These are phyloP conservation scores for Zaprionus ghesquierei DNA, from an alignment of 1,140 invertebrate species.

Conservation along the genomic window DNA sequence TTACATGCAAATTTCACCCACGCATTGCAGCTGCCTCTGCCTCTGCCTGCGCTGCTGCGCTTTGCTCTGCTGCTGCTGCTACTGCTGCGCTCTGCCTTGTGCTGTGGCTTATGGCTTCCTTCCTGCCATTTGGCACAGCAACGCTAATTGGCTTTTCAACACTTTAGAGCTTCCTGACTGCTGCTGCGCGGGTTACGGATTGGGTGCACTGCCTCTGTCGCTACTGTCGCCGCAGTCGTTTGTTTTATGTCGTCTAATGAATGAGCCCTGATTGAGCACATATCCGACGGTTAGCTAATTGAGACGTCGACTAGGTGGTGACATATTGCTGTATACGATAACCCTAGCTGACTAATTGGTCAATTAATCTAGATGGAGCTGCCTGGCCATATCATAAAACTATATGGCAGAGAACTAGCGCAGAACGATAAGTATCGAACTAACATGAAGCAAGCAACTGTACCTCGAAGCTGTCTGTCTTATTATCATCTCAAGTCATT, in stretches of 20 bases:
- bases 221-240: conserved; percentile 8
- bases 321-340: conserved; percentile 39
- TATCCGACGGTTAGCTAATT: conserved; percentile 77
- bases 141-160: conserved; percentile 80
- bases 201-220: neutral
- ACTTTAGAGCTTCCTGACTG: conserved; percentile 65
- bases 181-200: neutral
- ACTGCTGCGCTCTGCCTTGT: conserved; percentile 7
- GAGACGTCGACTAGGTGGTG: conserved; percentile 73
- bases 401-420: neutral
- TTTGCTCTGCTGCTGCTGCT: neutral
- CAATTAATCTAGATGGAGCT: neutral
- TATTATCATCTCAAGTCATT: too few species aligned
- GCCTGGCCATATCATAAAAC: neutral
- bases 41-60: neutral
- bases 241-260: conserved; percentile 58
- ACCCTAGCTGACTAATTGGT: conserved; percentile 41
- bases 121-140: conserved; percentile 55
- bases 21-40: conserved; percentile 22
- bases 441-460: neutral
- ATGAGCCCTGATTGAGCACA: conserved; percentile 66
- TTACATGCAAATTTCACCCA: conserved; percentile 54
- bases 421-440: neutral
- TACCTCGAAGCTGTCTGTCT: neutral
- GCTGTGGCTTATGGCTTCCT: conserved; percentile 71